Percentiles rank a stretch among this genome's conserved stretches.
These are phyloP conservation scores for Rhopilema esculentum DNA, from an alignment of 30 jellyfish, hydroid and myxozoan species.

Conservation along the genomic window DNA sequence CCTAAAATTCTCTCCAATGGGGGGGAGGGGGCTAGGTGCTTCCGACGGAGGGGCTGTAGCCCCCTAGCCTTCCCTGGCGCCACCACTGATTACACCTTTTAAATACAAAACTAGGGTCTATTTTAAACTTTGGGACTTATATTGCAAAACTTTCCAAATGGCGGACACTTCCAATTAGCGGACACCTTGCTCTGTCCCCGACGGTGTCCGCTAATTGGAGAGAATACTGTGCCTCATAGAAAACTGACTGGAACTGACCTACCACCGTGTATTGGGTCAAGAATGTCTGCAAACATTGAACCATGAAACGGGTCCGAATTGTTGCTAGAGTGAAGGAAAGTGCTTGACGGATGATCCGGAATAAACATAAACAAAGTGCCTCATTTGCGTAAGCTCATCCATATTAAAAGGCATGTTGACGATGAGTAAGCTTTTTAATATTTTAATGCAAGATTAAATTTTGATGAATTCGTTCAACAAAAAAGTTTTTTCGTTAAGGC, in stretches of 20 bases:
- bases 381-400: neutral
- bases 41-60: too few species aligned
- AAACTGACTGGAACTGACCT: too few species aligned
- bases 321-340: neutral
- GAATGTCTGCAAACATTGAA: too few species aligned
- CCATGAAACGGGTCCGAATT: neutral
- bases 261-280: too few species aligned
- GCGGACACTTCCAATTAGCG: conserved; percentile 46
- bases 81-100: too few species aligned
- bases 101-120: too few species aligned
- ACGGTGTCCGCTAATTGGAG: conserved; percentile 26
- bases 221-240: too few species aligned
- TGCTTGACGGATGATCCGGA: neutral
- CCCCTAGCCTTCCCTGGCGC: too few species aligned
- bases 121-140: too few species aligned
- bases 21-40: too few species aligned
- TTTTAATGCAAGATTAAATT: neutral
- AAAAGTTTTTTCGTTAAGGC: neutral
- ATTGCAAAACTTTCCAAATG: conserved; percentile 18
- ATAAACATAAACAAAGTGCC: neutral
- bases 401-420: neutral
- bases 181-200: conserved; percentile 36
- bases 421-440: neutral
- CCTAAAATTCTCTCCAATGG: too few species aligned
- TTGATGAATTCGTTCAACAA: neutral